Base-by-base conservation (phyloP, 2,113 vertebrate species). In the Perccottus glenii region DNA sequence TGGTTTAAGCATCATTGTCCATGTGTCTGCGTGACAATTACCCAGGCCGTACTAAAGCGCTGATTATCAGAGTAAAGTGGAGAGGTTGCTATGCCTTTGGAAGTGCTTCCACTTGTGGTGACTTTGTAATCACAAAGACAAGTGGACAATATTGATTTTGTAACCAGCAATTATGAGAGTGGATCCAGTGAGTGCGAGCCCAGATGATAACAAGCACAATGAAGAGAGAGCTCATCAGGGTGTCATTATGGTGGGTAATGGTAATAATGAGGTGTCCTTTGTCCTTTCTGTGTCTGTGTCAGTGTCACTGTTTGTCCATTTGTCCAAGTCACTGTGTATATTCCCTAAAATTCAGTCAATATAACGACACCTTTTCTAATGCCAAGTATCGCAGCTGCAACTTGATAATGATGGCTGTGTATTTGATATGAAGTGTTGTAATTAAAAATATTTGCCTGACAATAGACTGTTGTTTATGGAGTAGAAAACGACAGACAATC, bases 381-480 rank as follows among this genome's bases (percentile, higher is more conserved):
- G 11, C 44, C 4, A 14, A 9, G 12, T 14, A 46, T 46, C 44
- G 10, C 44, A 71, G 67, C 52, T 64, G 60, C 53, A 53, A 33
- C 15, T 57, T 57, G 11, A 40, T 15, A 58, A 60, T 15, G 11
- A 53, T 38, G 10, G 11, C 1, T 45, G 16, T 33, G 16, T 33
- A n/a, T 12, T 58, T 60, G 3, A 60, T 60, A 73, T 60, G 5
- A 12, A 8, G 32, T 48, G 45, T 61, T n/a, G 16, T 43, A 64
- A 67, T 84, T 78, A 75, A 45, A 0, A 14, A 46, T 35, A 81
- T 79, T 67, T 78, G 72, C 58, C 16, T 79, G 12, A 76, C 51
- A 70, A 27, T 1, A 63, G 15, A 51, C 7, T 44, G 16, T 67
- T 55, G 42, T 51, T 43, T 48, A 50, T 12, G 60, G 27, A 57